phyloP scores from a whole-genome alignment of 2,888 invertebrate species.

The Nesidiocoris tenuis region DNA sequence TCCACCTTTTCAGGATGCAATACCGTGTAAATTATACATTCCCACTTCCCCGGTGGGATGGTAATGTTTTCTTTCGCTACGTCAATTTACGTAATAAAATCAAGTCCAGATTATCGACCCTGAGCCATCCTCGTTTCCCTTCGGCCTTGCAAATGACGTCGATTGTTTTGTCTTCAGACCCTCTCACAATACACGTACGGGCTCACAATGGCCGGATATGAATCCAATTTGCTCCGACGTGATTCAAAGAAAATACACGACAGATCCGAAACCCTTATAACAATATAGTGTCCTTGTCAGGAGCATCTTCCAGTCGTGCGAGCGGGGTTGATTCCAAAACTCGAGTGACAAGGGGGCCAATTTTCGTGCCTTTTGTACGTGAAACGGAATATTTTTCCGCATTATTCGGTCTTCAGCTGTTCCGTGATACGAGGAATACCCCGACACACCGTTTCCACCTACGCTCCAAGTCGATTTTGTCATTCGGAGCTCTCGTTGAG shows the following conservation, averaged over 20 bases:
- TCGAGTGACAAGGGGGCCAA: neutral
- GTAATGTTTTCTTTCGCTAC: neutral
- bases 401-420: no score
- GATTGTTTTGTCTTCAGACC: neutral
- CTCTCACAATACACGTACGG: neutral
- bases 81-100: neutral
- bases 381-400: neutral
- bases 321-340: neutral
- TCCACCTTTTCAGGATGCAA: no score
- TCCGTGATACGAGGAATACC: no score
- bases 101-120: neutral
- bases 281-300: neutral
- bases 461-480: no score
- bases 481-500: no score
- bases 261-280: neutral
- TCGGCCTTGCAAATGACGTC: neutral
- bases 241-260: conserved; percentile 30
- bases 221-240: conserved; percentile 31
- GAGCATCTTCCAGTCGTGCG: neutral
- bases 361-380: neutral
- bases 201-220: conserved; percentile 5
- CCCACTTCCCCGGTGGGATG: no score
- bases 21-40: no score
- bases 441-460: no score
- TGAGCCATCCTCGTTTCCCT: neutral